Percentiles rank a stretch among this genome's conserved stretches.
phyloP scores from a whole-genome alignment of 2,113 vertebrate genomes.

The Bucco capensis region DNA sequence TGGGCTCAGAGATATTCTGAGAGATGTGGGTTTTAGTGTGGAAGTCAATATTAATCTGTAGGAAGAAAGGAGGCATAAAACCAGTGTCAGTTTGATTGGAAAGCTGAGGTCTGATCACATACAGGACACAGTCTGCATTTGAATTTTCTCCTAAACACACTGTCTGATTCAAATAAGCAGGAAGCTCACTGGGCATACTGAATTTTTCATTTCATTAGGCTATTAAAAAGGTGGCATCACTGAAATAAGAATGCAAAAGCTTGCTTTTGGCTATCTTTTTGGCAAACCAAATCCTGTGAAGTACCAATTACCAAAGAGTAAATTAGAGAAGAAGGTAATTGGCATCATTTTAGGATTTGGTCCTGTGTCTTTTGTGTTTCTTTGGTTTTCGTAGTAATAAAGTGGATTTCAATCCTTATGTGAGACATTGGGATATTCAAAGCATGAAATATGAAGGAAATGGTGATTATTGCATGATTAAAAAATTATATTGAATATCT shows the following conservation, averaged over 20 bases:
- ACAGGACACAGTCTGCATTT: not conserved
- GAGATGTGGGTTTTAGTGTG: constrained; percentile 74
- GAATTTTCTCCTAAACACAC: not conserved
- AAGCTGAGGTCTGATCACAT: not conserved
- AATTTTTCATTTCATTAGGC: not conserved
- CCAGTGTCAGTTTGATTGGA: not conserved
- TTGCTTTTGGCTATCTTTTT: not conserved
- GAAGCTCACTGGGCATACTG: not conserved
- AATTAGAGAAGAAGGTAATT: not conserved
- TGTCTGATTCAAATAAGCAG: constrained; percentile 15
- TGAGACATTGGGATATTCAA: not conserved
- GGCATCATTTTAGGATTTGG: not conserved
- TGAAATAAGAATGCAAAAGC: not conserved
- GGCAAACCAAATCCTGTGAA: not conserved
- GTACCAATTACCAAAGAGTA: not conserved
- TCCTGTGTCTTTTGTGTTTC: not conserved
- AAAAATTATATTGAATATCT: not conserved
- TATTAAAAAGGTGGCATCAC: not conserved
- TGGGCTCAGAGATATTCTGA: constrained; percentile 71
- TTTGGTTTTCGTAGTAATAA: not conserved
- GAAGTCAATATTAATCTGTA: constrained; percentile 81
- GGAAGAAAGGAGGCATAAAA: constrained; percentile 24
- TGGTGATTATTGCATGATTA: not conserved
- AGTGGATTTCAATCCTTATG: not conserved
- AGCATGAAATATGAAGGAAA: not conserved